Evolutionary conservation across 2,888 invertebrate genomes (phyloP), one percentile per base, ranked within the genome.

Genomic region (Drosophila koepferae): DNA sequence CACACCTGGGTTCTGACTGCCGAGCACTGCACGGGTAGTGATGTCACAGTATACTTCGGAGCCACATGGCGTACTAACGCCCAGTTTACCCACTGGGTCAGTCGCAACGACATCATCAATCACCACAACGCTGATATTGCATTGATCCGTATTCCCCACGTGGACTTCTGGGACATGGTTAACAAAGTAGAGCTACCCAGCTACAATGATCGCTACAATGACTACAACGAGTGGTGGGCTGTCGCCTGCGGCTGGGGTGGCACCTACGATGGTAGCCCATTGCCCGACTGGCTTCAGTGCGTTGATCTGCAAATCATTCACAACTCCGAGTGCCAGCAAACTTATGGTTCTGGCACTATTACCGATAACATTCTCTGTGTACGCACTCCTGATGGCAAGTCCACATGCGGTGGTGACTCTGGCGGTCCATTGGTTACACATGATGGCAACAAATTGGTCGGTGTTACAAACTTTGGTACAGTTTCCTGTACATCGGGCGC

Each of bases 281-380:
- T 82, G 20, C 72, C 80, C 40, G 72, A 89, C 14, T 91, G 91
- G 51, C 83, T 94, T 23, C 90, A 93, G 72, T 91, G 89, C 64
- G 91, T 91, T 4, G 69, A 84, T n/a, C 68, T 92, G 14, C 88
- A 91, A 16, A 86, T 93, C 46, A 91, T 93, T 5, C 71, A 81
- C 55, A 92, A 92, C 63, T 41, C 18, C 69, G 23, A 74, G 31
- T 94, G 94, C 77, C 43, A 46, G 0, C 41, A 38, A 0, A 73
- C 68, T 46, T 89, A 73, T n/a, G 56, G 71, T 51, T 18, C 36
- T 6, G 16, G 28, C 28, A 18, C 14, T 8, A 5, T 43, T 36
- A 12, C 41, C 61, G 58, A 77, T 28, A 80, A 80, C 38, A 83
- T 82, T 48, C 66, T 92, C 58, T 91, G 92, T 48, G 82, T 83